These are phyloP conservation scores for Vimba vimba DNA, from an alignment of 2,113 vertebrate genomes.

Conservation along the genomic window DNA sequence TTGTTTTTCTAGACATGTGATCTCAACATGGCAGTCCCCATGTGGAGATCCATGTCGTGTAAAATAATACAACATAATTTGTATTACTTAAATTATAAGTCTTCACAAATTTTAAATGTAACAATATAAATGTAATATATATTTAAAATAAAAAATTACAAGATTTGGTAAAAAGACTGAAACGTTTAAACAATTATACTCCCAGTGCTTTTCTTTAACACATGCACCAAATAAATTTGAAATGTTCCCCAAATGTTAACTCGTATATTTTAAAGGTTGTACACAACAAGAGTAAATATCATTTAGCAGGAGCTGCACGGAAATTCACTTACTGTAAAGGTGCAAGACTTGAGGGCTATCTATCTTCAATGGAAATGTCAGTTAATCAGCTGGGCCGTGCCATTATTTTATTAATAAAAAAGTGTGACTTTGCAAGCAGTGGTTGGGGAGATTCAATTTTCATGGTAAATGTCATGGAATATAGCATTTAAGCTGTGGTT, in stretches of 20 bases:
- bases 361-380: conserved; percentile 71
- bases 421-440: conserved; percentile 69
- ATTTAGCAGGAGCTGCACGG: conserved; percentile 27
- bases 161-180: background rate
- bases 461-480: conserved; percentile 79
- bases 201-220: background rate
- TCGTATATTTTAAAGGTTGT: background rate
- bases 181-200: background rate
- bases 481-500: conserved; percentile 65
- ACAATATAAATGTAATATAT: background rate
- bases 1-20: background rate
- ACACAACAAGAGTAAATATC: conserved; percentile 29
- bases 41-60: background rate
- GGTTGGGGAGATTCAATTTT: conserved; percentile 77
- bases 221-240: background rate
- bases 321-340: conserved; percentile 21
- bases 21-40: background rate
- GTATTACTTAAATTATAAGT: background rate
- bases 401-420: conserved; percentile 70
- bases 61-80: background rate
- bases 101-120: background rate
- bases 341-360: conserved; percentile 56
- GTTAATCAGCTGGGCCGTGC: conserved; percentile 70
- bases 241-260: conserved; percentile 13
- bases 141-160: background rate